Conservation (phyloP, 2,888 invertebrate genomes). For the Eudasyphora cyanicolor region DNA sequence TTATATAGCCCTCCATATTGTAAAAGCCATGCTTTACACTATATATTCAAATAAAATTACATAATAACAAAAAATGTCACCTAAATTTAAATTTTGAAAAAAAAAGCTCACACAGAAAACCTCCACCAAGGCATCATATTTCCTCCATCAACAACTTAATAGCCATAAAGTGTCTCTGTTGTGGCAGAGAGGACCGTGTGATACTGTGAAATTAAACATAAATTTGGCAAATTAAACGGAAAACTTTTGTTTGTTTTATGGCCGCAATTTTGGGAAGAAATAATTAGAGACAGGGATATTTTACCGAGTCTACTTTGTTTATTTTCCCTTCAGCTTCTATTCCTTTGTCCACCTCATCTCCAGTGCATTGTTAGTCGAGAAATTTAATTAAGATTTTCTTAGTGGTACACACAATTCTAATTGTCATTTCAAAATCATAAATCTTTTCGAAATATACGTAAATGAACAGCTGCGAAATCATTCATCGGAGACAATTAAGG, state of each 20-base stretch:
- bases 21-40: no score
- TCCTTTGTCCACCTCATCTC: background rate
- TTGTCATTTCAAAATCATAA: constrained; percentile 17
- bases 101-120: background rate
- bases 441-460: no score
- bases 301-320: background rate
- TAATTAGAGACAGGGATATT: constrained; percentile 12
- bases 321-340: no score
- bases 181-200: background rate
- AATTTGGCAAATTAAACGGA: constrained; percentile 32
- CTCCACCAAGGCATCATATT: background rate
- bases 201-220: constrained; percentile 9
- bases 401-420: background rate
- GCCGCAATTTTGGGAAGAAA: constrained; percentile 20
- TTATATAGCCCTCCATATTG: no score
- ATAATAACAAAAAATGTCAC: background rate
- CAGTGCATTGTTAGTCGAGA: background rate
- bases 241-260: constrained; percentile 37
- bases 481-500: background rate
- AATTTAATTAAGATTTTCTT: constrained; percentile 24
- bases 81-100: background rate
- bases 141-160: constrained; percentile 5
- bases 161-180: constrained; percentile 17
- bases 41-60: background rate
- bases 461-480: no score